Base-by-base conservation (phyloP, 2,888 invertebrate species). In the Sminthurinus aureus region DNA sequence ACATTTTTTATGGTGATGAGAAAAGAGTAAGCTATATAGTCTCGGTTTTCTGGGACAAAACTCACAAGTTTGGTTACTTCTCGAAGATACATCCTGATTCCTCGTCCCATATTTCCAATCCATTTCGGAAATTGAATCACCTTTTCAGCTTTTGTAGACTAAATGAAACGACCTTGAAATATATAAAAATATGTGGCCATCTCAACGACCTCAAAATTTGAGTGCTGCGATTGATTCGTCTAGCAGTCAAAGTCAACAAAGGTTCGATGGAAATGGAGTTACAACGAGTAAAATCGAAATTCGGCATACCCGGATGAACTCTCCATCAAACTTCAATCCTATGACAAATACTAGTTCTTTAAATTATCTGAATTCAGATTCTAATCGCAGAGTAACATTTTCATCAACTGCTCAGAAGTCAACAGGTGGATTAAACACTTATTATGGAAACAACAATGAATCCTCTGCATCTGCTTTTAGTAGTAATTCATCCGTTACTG, bases 251-350 rank as follows among this genome's bases (percentile, higher is more conserved):
- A 66, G 51, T 18, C 58, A 58, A 18, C 58, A 18, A 58, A 18
- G 9, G 9, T 2, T 58, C 18, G 58, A 58, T 50, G 64, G 15
- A 22, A 71, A 20, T 3, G 22, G 38, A 13, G 52, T 52, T 38
- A 13, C 18, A 0, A 79, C 71, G 12, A 80, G 71, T 67, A 80
- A 80, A 80, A 80, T 80, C 8, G 71, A 80, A 51, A 80, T 80
- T 51, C 80, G 71, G 9, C 80, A 80, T 22, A 79, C 79, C 26
- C 75, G 51, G 6, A 26, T 52, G 24, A 75, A 18, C 18, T 51
- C 75, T 8, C 51, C 75, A 0, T 50, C 75, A 13, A 9, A 18
- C 4, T 26, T 26, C 38, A 24, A 24, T 15, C 73, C 73, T 12
- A 74, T 26, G 1, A 26, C 73, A 26, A 15, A 15, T 26, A n/a